Conservation (phyloP, 2,888 invertebrate species). For the Zygogramma bicolorata region DNA sequence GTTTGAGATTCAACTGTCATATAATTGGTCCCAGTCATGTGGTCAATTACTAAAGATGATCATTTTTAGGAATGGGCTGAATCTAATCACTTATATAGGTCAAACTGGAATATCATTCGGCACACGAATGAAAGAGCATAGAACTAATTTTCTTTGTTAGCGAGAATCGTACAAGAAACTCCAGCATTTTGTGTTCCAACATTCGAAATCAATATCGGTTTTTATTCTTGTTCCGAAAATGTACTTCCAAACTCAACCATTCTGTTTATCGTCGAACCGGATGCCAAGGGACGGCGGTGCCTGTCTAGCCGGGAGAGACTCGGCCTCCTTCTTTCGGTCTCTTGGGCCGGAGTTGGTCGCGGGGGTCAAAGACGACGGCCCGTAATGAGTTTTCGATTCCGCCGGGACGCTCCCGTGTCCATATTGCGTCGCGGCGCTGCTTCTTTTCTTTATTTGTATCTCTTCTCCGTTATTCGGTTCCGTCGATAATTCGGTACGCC, state of each 20-base stretch:
- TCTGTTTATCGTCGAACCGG: background rate
- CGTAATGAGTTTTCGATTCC: constrained; percentile 67
- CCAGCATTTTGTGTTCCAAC: no score
- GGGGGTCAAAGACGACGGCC: constrained; percentile 65
- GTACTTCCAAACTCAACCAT: background rate
- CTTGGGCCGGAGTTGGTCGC: constrained; percentile 60
- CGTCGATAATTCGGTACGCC: constrained; percentile 42
- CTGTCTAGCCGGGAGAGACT: constrained; percentile 46
- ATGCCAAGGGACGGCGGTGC: constrained; percentile 43
- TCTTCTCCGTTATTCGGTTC: constrained; percentile 38
- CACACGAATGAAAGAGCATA: no score
- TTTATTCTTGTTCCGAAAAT: background rate
- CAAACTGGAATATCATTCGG: no score
- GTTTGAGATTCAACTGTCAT: no score
- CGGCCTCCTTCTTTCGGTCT: constrained; percentile 58
- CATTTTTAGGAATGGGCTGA: no score
- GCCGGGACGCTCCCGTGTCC: constrained; percentile 58
- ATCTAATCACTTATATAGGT: no score
- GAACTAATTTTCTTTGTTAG: no score
- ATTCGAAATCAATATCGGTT: no score
- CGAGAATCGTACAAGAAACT: no score
- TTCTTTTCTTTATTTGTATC: constrained; percentile 34
- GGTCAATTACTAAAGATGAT: no score
- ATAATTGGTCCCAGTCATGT: no score
- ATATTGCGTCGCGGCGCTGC: constrained; percentile 58